phyloP scores from a whole-genome alignment of 35 echinoderm and acorn worm genomes.

The Amphiura filiformis region DNA sequence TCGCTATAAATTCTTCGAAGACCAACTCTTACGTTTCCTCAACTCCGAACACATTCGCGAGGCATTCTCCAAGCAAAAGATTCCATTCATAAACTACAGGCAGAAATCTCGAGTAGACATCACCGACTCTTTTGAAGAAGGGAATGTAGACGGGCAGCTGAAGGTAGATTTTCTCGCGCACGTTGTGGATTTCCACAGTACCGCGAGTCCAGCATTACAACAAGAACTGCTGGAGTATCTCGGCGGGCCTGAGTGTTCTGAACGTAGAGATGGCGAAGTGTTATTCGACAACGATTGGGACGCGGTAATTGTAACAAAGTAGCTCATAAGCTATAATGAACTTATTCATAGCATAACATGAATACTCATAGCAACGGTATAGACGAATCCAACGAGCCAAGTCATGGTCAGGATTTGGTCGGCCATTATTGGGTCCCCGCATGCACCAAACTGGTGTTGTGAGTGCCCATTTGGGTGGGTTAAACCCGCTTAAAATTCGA shows the following conservation, averaged over 20 bases:
- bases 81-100: constrained; percentile 9
- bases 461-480: no score
- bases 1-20: constrained; percentile 34
- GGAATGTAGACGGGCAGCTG: constrained; percentile 35
- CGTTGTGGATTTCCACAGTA: constrained; percentile 14
- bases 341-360: no score
- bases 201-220: constrained; percentile 16
- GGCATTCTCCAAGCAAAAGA: neutral
- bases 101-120: constrained; percentile 42
- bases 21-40: neutral
- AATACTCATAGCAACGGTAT: no score
- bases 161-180: constrained; percentile 50
- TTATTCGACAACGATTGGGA: constrained; percentile 43
- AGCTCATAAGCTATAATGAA: no score
- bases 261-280: constrained; percentile 21
- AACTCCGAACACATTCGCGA: constrained; percentile 7
- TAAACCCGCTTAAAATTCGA: no score
- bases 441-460: no score
- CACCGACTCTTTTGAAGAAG: constrained; percentile 48
- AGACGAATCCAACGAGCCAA: no score
- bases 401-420: no score
- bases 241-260: constrained; percentile 15
- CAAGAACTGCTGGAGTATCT: constrained; percentile 32
- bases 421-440: no score
- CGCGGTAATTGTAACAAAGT: constrained; percentile 23